phyloP scores from a whole-genome alignment of 2,888 invertebrate species.

The Brachylomia viminalis region DNA sequence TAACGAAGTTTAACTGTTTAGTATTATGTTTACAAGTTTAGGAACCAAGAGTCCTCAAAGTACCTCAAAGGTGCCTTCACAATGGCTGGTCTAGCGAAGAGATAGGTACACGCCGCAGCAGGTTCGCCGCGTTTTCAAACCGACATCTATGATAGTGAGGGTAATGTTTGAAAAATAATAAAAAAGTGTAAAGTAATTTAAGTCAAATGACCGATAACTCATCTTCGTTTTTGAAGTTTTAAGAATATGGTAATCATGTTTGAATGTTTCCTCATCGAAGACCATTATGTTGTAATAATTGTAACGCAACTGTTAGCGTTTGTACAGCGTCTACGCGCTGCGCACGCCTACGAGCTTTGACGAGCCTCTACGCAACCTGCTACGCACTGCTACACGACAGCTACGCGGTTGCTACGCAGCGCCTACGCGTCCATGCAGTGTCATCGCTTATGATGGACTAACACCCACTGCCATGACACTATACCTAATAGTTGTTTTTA shows the following conservation, averaged over 20 bases:
- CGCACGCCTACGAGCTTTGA: background rate
- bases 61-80: constrained; percentile 16
- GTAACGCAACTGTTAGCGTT: background rate
- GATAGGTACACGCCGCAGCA: background rate
- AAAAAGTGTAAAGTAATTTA: background rate
- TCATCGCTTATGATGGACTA: constrained; percentile 5
- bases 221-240: background rate
- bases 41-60: constrained; percentile 55
- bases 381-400: constrained; percentile 4
- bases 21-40: constrained; percentile 49
- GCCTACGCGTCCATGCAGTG: background rate
- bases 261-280: background rate
- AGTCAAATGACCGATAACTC: background rate
- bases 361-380: background rate
- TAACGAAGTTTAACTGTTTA: constrained; percentile 60
- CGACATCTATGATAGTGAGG: background rate
- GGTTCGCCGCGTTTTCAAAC: background rate
- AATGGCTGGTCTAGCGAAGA: constrained; percentile 3
- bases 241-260: background rate
- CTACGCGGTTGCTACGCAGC: constrained; percentile 12
- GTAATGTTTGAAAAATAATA: background rate
- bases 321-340: background rate
- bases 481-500: constrained; percentile 1
- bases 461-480: constrained; percentile 11
- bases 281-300: background rate